Conservation (phyloP, 2,113 vertebrate species). For the Myotis davidii region DNA sequence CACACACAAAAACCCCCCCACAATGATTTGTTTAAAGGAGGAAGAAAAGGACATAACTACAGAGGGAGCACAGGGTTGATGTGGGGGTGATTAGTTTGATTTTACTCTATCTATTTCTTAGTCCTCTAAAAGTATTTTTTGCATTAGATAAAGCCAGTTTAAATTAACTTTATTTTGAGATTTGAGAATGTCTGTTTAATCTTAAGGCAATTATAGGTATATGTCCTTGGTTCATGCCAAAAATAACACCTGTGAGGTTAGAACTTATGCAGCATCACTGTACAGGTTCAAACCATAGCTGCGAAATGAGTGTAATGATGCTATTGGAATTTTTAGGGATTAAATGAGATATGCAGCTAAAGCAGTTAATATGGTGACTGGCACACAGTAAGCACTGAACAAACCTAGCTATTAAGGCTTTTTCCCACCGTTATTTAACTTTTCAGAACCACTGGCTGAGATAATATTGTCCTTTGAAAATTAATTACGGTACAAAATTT, state of each 20-base stretch:
- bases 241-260: background rate
- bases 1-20: too few relatives aligned
- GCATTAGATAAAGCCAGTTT: background rate
- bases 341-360: background rate
- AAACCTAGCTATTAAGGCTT: background rate
- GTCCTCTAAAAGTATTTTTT: background rate
- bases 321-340: background rate
- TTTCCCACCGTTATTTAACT: background rate
- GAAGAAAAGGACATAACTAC: background rate
- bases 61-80: background rate
- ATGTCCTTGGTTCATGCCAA: background rate
- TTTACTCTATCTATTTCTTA: background rate
- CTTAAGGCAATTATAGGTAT: background rate
- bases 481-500: background rate
- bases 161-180: conserved; percentile 23
- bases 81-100: background rate
- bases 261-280: background rate
- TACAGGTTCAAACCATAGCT: background rate
- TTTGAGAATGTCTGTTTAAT: background rate
- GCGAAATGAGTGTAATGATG: background rate
- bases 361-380: background rate
- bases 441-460: background rate
- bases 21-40: background rate
- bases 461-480: conserved; percentile 3
- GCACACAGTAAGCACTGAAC: background rate